These are phyloP conservation scores for Leptarthrus brevirostris DNA, from an alignment of 2,888 invertebrate genomes.

Conservation along the genomic window DNA sequence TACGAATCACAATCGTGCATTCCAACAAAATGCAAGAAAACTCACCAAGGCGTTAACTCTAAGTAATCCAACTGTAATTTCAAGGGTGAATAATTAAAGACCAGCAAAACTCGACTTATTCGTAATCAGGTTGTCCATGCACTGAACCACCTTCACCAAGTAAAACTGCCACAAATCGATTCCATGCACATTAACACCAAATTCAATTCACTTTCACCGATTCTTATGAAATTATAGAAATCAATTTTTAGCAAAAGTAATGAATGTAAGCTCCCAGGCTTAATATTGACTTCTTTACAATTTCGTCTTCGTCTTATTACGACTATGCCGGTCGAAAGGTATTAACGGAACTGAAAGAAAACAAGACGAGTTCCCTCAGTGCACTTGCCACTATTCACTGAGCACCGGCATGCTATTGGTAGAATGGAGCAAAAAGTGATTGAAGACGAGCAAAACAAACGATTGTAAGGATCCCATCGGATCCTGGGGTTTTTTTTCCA, in stretches of 20 bases:
- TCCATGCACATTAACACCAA: neutral
- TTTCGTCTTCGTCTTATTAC: neutral
- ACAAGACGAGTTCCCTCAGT: conserved; percentile 7
- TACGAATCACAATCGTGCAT: neutral
- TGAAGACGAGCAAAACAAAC: neutral
- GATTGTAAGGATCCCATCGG: neutral
- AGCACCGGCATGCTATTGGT: conserved; percentile 16
- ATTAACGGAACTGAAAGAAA: conserved; percentile 29
- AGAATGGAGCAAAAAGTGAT: conserved; percentile 15
- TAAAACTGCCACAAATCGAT: neutral
- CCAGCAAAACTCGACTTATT: neutral
- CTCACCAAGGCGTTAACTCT: conserved; percentile 35
- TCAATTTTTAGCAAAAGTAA: neutral
- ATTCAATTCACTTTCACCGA: conserved; percentile 27
- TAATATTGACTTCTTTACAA: conserved; percentile 1
- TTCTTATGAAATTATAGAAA: conserved; percentile 10
- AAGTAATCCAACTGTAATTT: conserved; percentile 23
- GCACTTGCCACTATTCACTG: conserved; percentile 31
- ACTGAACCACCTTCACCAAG: neutral
- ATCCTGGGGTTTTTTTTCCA: neutral
- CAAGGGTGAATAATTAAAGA: conserved; percentile 39
- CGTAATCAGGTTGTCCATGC: neutral
- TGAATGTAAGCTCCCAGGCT: conserved; percentile 22
- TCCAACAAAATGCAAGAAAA: conserved; percentile 17
- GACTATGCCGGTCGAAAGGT: conserved; percentile 22